A percentile compares a stretch with the other conserved stretches of the same genome.
phyloP scores from a whole-genome alignment of 1,140 invertebrate genomes.

The Charaxes varanes region DNA sequence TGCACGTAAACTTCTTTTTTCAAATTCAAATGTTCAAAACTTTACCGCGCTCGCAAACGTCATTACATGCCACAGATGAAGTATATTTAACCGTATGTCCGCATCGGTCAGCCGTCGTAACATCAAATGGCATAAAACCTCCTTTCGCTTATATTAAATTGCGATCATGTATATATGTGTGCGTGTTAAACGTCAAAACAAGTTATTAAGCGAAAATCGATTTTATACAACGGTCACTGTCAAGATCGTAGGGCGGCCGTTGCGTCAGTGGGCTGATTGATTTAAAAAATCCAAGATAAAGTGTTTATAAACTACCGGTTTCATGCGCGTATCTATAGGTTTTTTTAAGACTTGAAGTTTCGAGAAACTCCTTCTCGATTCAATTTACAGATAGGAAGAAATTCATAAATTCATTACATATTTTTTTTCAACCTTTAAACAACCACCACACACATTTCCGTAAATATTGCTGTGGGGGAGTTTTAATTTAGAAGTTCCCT shows the following conservation, averaged over 20 bases:
- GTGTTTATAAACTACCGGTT: no score
- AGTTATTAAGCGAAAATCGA: slow-evolving; percentile 5
- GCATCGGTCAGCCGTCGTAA: slow-evolving; percentile 3
- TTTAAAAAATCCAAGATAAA: no score
- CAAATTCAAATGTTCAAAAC: neutral
- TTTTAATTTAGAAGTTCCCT: no score
- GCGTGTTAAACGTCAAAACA: slow-evolving; percentile 1
- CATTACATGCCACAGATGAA: slow-evolving; percentile 8
- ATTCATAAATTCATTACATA: no score
- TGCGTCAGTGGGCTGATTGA: no score
- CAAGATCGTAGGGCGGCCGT: slow-evolving; percentile 3
- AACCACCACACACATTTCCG: no score
- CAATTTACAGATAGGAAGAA: no score
- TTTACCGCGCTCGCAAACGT: slow-evolving; percentile 2
- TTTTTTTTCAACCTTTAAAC: no score
- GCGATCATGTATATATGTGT: neutral
- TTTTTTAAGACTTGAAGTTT: no score
- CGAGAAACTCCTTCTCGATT: no score
- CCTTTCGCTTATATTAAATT: slow-evolving; percentile 8
- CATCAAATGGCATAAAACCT: slow-evolving; percentile 6
- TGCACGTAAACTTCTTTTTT: neutral
- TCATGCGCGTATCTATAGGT: no score
- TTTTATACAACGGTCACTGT: slow-evolving; percentile 6
- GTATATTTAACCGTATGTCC: slow-evolving; percentile 5
- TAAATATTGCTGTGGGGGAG: no score